Conservation (phyloP, 2,113 vertebrate species). For the Petaurus breviceps region DNA sequence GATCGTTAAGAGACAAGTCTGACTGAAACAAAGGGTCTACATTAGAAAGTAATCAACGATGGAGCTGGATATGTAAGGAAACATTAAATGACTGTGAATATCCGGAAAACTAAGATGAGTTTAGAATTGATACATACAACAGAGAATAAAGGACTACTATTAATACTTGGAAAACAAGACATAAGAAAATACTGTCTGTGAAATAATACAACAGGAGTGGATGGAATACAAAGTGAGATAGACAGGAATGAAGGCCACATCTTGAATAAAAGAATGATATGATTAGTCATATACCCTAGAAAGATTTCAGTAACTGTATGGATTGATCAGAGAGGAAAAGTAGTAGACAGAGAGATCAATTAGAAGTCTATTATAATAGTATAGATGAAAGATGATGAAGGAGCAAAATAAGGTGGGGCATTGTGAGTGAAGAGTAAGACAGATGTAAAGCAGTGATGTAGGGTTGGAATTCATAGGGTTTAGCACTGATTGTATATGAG, state of each 20-base stretch:
- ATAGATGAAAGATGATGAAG: too few species aligned
- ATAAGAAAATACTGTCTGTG: neutral
- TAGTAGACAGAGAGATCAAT: too few species aligned
- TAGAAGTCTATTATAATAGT: too few species aligned
- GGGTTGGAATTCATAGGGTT: too few species aligned
- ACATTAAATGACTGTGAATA: neutral
- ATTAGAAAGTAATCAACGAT: neutral
- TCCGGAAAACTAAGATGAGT: neutral
- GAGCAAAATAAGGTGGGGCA: too few species aligned
- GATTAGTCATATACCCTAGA: too few species aligned
- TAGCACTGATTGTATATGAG: too few species aligned
- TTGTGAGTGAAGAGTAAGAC: too few species aligned
- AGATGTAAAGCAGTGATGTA: too few species aligned
- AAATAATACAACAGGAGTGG: neutral
- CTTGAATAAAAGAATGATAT: too few species aligned
- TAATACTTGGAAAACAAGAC: neutral
- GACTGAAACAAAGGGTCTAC: neutral
- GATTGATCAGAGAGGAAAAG: too few species aligned
- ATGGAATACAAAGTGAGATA: neutral
- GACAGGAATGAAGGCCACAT: neutral
- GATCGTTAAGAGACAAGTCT: neutral
- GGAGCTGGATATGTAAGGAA: neutral
- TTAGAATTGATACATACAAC: neutral
- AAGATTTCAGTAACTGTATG: too few species aligned
- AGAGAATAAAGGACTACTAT: neutral